Base-by-base conservation (phyloP, 64 coral and sea anemone genomes). In the Porites lutea region DNA sequence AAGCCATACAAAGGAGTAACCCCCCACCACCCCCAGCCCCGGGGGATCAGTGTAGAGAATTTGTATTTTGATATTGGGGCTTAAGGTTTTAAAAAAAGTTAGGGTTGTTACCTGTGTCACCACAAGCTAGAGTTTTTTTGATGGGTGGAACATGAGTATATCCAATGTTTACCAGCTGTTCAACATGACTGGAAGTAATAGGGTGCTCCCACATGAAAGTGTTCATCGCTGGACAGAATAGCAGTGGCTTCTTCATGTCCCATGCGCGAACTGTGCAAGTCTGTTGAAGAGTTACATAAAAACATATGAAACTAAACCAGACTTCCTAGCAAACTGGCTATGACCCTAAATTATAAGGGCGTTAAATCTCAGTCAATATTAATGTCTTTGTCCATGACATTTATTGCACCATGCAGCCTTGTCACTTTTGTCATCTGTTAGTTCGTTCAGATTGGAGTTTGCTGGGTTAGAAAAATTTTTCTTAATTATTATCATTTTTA, bases 211-310 rank as follows among this genome's bases (percentile, higher is more conserved):
- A 98, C 97, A 98, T 98, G 23, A 91, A 55, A 0, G 97, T 98
- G 52, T 98, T 98, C 97, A 98, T 98, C 65, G 97, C 94, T 51
- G 97, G 97, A 20, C 97, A 98, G 82, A 93, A 98, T 20, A 96
- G 50, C 45, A 98, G 79, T 16, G 97, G 93, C 57, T 88, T 90
- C 14, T 75, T 77, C 19, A 83, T 61, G 69, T 98, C 97, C 97
- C 97, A 98, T 14, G 97, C 97, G 67, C 97, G 90, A 19, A 95
- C 54, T 71, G 87, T 88, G 73, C 94, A 93, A 22, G 97, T 98
- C 97, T 98, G 79, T 44, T 58, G 27, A 83, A 65, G 1, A 63
- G 19, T 18, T 6, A 50, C 43, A 49, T 74, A 78, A 85, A 43
- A 19, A n/a, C 7, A 19, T 11, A 19, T 5, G 27, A 37, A 37